These are phyloP conservation scores for Drosophila jambulina DNA, from an alignment of 1,140 invertebrate genomes.

Conservation along the genomic window DNA sequence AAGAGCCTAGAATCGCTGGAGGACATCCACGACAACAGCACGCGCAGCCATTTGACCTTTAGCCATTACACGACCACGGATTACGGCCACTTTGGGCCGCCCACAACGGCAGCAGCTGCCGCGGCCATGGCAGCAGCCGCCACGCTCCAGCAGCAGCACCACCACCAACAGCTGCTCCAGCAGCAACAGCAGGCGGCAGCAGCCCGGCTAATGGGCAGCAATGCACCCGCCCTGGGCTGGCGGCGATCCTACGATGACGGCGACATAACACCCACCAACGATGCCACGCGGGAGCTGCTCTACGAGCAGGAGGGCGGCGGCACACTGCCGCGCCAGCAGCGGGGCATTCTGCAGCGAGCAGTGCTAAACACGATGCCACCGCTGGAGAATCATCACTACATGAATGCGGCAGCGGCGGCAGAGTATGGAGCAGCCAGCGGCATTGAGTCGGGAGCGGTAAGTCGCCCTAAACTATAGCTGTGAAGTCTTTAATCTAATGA, in stretches of 20 bases:
- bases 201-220: conserved; percentile 76
- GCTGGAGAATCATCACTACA: conserved; percentile 79
- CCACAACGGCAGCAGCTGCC: conserved; percentile 85
- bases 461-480: neutral
- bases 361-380: conserved; percentile 82
- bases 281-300: conserved; percentile 87
- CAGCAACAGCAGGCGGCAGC: conserved; percentile 72
- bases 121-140: conserved; percentile 85
- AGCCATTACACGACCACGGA: conserved; percentile 84
- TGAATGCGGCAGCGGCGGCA: conserved; percentile 80
- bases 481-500: neutral
- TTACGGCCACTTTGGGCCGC: conserved; percentile 85
- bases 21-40: conserved; percentile 88
- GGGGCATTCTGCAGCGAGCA: conserved; percentile 78
- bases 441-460: conserved; percentile 57
- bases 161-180: conserved; percentile 56
- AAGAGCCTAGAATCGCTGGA: conserved; percentile 94
- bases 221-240: conserved; percentile 86
- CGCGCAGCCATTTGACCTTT: conserved; percentile 87
- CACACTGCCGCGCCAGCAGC: conserved; percentile 92
- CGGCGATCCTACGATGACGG: conserved; percentile 95
- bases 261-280: conserved; percentile 95
- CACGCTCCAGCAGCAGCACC: conserved; percentile 84
- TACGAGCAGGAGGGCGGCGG: conserved; percentile 88
- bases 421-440: conserved; percentile 76